Percentiles rank a stretch among this genome's conserved stretches.
Evolutionary conservation across 1,140 invertebrate genomes (phyloP).

Genomic region (Bombus consobrinus): DNA sequence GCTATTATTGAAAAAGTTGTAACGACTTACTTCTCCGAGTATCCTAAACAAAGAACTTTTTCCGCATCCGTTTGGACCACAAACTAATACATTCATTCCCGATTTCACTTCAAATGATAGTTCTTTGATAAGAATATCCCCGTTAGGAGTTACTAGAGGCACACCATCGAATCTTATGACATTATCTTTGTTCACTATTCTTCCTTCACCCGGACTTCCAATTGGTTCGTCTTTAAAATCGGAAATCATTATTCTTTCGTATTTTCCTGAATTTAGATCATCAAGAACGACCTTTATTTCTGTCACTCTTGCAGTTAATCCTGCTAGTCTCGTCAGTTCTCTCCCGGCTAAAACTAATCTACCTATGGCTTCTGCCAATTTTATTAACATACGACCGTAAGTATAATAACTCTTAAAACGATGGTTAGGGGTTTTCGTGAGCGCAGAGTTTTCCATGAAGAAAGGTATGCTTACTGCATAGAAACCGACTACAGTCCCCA

Average conservation of each 20-base stretch:
- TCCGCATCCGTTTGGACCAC: slow-evolving; percentile 98
- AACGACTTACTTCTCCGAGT: slow-evolving; percentile 89
- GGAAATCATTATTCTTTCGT: slow-evolving; percentile 93
- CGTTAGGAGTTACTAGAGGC: slow-evolving; percentile 98
- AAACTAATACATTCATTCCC: slow-evolving; percentile 97
- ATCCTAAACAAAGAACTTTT: slow-evolving; percentile 97
- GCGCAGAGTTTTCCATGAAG: slow-evolving; percentile 88
- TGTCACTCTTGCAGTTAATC: slow-evolving; percentile 96
- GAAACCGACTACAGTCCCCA: slow-evolving; percentile 97
- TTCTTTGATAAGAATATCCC: slow-evolving; percentile 95
- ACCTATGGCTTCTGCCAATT: slow-evolving; percentile 98
- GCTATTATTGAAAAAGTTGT: neutral
- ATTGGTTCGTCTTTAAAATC: slow-evolving; percentile 76
- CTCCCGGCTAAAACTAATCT: slow-evolving; percentile 95
- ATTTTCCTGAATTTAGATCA: slow-evolving; percentile 94
- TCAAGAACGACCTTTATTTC: slow-evolving; percentile 93
- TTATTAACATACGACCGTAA: slow-evolving; percentile 97
- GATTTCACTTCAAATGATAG: slow-evolving; percentile 96
- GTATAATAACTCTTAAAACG: slow-evolving; percentile 94
- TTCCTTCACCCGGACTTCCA: slow-evolving; percentile 88
- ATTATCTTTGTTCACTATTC: slow-evolving; percentile 93
- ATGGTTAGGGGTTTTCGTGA: slow-evolving; percentile 83
- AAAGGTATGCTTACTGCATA: slow-evolving; percentile 97
- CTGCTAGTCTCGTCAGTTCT: slow-evolving; percentile 96
- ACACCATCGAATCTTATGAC: slow-evolving; percentile 97